These are phyloP conservation scores for Chamaea fasciata DNA, from an alignment of 2,113 vertebrate species.

Conservation along the genomic window DNA sequence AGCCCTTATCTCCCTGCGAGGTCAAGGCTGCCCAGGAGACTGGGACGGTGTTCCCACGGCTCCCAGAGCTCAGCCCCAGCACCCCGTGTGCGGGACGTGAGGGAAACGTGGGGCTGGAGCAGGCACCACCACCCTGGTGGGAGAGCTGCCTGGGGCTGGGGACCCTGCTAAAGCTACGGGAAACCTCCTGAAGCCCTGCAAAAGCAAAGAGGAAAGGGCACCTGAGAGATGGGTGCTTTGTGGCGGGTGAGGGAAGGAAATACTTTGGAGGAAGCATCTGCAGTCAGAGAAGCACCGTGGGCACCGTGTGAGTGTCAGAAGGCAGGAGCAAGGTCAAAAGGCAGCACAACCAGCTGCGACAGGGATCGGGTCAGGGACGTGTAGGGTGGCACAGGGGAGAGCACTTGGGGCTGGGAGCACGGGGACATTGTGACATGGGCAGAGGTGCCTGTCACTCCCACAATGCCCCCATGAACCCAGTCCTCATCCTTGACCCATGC, in stretches of 20 bases:
- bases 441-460: fast-evolving
- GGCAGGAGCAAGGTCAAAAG: neutral
- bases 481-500: neutral
- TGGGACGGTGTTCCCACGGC: neutral
- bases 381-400: neutral
- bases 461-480: fast-evolving
- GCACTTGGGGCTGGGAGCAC: neutral
- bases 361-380: neutral
- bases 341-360: neutral
- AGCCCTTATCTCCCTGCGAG: neutral
- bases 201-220: neutral
- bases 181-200: neutral
- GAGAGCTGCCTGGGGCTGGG: neutral
- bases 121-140: neutral
- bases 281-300: neutral
- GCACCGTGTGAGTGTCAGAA: neutral
- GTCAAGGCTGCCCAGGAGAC: neutral
- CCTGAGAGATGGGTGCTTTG: neutral
- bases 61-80: neutral
- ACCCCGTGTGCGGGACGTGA: fast-evolving
- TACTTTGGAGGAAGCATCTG: neutral
- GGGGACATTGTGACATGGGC: neutral
- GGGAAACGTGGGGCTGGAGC: neutral
- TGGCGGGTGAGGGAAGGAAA: neutral
- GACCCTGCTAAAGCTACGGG: neutral